Base-by-base conservation (phyloP, 2,888 invertebrate species). In the Euzophera pinguis region DNA sequence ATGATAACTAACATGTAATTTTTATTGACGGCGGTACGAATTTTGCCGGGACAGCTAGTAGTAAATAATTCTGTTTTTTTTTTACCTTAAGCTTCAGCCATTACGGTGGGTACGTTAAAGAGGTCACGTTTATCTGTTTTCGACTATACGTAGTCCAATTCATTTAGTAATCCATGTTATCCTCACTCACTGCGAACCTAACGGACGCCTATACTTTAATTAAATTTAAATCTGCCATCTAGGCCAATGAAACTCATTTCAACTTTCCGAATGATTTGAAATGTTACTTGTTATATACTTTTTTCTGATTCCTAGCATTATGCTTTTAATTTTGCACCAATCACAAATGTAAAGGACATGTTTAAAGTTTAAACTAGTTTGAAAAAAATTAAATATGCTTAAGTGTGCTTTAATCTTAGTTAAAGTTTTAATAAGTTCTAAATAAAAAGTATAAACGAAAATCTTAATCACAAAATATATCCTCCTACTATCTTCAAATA, bases 391-490 rank as follows among this genome's bases (percentile, higher is more conserved):
- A n/a, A n/a, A n/a, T n/a, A n/a, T n/a, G n/a, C n/a, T n/a, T n/a
- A n/a, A n/a, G n/a, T n/a, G n/a, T n/a, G n/a, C n/a, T n/a, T n/a
- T n/a, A n/a, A n/a, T n/a, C 5, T 3, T 3, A 37, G 35, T 1
- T n/a, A 37, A 35, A 35, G 10, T 10, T n/a, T 10, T 35, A 12
- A 4, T 10, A 37, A 9, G 10, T n/a, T 3, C 12, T 12, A 37
- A n/a, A 37, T 12, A 10, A 4, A 12, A n/a, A 37, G 12, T 4
- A 12, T 8, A 35, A 10, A 6, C n/a, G n/a, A 37, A 37, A n/a
- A 37, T 4, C 37, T 71, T 76, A 78, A 80, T 79, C 77, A 74
- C 71, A 70, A 73, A 75, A 73, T 73, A 75, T 71, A 73, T 69
- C 59, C 61, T 65, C 65, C 66, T 68, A 67, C 67, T 75, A 75